Percentiles rank a stretch among this genome's conserved stretches.
phyloP scores from a whole-genome alignment of 2,888 invertebrate species.

The Teleiodes luculella region DNA sequence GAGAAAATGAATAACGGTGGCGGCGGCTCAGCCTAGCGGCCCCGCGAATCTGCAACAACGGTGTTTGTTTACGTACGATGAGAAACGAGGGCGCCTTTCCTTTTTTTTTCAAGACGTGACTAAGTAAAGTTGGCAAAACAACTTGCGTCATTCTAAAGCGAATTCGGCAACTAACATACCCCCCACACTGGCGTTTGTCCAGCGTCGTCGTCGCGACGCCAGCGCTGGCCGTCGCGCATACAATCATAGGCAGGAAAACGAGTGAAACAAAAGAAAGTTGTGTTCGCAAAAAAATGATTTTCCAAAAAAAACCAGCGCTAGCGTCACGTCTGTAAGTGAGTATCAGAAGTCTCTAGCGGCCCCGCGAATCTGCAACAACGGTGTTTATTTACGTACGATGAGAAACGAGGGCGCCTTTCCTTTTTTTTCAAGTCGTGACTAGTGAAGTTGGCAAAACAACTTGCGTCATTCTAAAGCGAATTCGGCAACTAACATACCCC shows the following conservation, averaged over 20 bases:
- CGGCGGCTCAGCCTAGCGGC: not conserved
- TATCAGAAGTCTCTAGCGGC: no score
- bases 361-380: conserved; percentile 24
- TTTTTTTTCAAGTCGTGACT: conserved; percentile 58
- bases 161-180: not conserved
- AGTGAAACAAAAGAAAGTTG: no score
- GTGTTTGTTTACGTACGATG: conserved; percentile 53
- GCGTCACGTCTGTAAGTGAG: no score
- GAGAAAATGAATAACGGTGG: conserved; percentile 21
- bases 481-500: not conserved
- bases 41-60: conserved; percentile 24
- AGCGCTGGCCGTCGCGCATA: no score
- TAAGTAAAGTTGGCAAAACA: conserved; percentile 64
- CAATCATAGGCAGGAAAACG: no score
- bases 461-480: conserved; percentile 16
- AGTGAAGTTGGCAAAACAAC: conserved; percentile 60
- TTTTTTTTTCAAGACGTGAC: conserved; percentile 58
- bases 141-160: conserved; percentile 17
- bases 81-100: conserved; percentile 62
- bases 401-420: conserved; percentile 62
- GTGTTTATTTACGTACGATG: conserved; percentile 53
- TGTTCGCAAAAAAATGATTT: no score
- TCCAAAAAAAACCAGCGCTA: no score
- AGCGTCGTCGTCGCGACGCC: no score
- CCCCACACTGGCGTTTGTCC: no score